phyloP scores from a whole-genome alignment of 2,888 invertebrate species.

The Eucera pruinosa region DNA sequence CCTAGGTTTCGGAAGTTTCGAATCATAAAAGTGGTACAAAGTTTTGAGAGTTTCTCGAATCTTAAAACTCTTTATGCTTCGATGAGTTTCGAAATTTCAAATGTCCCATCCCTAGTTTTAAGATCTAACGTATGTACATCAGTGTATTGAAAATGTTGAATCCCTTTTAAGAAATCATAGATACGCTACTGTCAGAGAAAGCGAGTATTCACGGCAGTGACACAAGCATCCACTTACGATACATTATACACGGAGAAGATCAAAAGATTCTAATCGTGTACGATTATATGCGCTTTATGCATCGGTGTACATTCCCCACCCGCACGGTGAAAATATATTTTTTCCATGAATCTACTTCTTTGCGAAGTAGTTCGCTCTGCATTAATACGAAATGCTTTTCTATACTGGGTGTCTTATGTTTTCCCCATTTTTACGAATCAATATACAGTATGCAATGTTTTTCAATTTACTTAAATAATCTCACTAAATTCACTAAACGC shows the following conservation, averaged over 20 bases:
- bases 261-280: constrained; percentile 59
- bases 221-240: constrained; percentile 59
- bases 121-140: no score
- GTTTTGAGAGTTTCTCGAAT: no score
- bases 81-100: no score
- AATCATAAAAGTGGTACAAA: no score
- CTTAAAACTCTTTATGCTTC: no score
- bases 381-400: neutral
- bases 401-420: constrained; percentile 1
- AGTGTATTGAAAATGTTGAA: no score
- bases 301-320: constrained; percentile 49
- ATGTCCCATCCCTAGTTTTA: no score
- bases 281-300: constrained; percentile 64
- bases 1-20: no score
- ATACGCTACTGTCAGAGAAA: constrained; percentile 64
- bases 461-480: neutral
- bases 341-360: constrained; percentile 11
- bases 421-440: neutral
- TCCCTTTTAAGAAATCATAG: neutral
- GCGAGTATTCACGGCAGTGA: constrained; percentile 58
- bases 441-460: no score
- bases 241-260: constrained; percentile 53
- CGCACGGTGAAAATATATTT: constrained; percentile 55
- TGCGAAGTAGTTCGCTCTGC: constrained; percentile 28
- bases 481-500: no score